Conservation (phyloP, 2,797 vertebrate genomes). For the Anisognathus igniventris region DNA sequence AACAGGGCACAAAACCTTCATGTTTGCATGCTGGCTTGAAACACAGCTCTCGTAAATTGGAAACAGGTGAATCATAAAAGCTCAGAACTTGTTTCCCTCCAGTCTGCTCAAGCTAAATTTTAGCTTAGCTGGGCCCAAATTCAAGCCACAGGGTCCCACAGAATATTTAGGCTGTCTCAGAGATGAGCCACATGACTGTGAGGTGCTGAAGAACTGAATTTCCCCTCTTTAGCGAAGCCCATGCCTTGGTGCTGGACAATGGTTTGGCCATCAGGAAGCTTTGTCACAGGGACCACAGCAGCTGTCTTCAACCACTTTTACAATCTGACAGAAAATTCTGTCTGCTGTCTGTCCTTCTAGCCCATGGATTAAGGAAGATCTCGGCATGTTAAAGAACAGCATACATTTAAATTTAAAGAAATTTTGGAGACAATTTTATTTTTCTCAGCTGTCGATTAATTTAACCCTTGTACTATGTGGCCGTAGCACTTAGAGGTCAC, state of each 20-base stretch:
- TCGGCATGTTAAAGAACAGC: neutral
- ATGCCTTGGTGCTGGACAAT: neutral
- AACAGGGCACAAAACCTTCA: conserved; percentile 13
- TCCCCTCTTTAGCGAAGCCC: neutral
- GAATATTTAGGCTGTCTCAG: neutral
- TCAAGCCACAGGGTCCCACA: neutral
- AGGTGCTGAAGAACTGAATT: neutral
- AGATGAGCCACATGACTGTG: neutral
- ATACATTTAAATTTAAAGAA: neutral
- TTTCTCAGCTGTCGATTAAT: neutral
- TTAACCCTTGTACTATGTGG: neutral
- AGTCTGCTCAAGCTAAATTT: neutral
- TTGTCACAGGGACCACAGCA: neutral
- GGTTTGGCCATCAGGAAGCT: neutral
- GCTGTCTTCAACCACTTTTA: neutral
- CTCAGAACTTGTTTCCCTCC: neutral
- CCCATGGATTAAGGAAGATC: neutral
- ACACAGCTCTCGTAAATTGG: neutral
- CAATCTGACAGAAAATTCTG: neutral
- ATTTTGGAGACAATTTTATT: neutral
- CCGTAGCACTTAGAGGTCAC: neutral
- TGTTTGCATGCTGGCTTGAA: neutral
- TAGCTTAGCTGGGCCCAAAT: neutral
- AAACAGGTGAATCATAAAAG: neutral
- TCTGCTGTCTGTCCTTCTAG: neutral